Evolutionary conservation across 2,113 vertebrate genomes (phyloP), one percentile per base, ranked within the genome.

Genomic region (Hiodon alosoides): DNA sequence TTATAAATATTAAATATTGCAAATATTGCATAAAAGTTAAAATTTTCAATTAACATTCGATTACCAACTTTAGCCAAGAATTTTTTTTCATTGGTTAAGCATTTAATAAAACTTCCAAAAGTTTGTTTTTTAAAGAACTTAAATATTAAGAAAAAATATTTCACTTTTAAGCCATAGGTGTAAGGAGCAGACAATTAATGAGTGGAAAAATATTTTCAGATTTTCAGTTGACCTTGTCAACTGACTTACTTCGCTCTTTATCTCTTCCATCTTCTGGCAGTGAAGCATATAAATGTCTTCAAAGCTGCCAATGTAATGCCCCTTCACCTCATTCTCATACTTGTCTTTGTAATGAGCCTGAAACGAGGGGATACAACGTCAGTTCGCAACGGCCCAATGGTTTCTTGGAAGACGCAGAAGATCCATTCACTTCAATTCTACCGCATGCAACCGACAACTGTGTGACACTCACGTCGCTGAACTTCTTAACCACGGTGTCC

Each of bases 301-400:
- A 83, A 88, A 93, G 85, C 94, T 98, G 85, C 97, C 97, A 72
- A 99, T 62, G 78, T 98, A 98, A 83, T 94, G 96, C 7, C 97
- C 97, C 84, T 97, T 88, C 67, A 98, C 87, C 65, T 96, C 91
- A 52, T 82, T 91, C 0, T 95, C 90, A 77, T 99, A 99, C 0
- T 88, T 90, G 4, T 94, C 88, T 88, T 95, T 98, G 67, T 99
- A 99, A 78, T 83, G 92, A 0, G 75, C 3, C 97, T 99, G 68
- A 48, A 71, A 8, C 67, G 61, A 68, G 7, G 76, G 2, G 17
- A 72, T 61, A 71, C 14, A 9, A 46, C 57, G 2, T 46, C 8
- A 11, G 46, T 5, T 11, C 52, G 16, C 7, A 50, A 66, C 16
- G 8, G 58, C 11, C 66, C 66, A 51, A 7, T 50, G 51, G 7